These are phyloP conservation scores for Oreonectes daqikongensis DNA, from an alignment of 2,797 vertebrate genomes.

Conservation along the genomic window DNA sequence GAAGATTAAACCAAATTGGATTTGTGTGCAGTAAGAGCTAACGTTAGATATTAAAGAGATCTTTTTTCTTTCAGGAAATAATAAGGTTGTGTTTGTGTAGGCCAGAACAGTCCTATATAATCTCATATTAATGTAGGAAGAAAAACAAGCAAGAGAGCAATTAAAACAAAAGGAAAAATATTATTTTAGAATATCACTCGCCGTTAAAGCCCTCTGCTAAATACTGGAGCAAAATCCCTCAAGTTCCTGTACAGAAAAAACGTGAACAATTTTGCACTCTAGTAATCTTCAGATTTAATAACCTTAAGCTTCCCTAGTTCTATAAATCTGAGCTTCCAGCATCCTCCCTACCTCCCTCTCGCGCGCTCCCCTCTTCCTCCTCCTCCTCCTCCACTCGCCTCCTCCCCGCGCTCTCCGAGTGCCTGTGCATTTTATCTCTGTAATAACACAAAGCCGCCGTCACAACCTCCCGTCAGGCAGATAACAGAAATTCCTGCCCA, in stretches of 20 bases:
- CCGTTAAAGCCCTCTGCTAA: slow-evolving; percentile 77
- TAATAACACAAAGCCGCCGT: slow-evolving; percentile 82
- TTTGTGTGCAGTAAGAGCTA: neutral
- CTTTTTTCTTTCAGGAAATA: neutral
- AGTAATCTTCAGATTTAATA: slow-evolving; percentile 88
- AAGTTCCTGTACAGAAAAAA: slow-evolving; percentile 78
- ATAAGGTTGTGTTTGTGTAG: neutral
- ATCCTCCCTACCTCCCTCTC: slow-evolving; percentile 64
- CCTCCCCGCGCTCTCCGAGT: slow-evolving; percentile 64
- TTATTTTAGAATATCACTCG: slow-evolving; percentile 76
- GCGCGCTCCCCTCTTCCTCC: slow-evolving; percentile 47
- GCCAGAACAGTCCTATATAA: slow-evolving; percentile 36
- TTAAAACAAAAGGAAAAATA: slow-evolving; percentile 65
- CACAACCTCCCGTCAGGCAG: slow-evolving; percentile 76
- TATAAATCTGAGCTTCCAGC: slow-evolving; percentile 82
- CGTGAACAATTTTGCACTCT: slow-evolving; percentile 85
- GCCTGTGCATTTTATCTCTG: slow-evolving; percentile 85
- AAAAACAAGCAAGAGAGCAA: slow-evolving; percentile 64
- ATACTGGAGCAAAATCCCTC: slow-evolving; percentile 79
- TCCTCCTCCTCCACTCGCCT: slow-evolving; percentile 41
- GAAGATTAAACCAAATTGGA: neutral
- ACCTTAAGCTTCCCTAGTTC: slow-evolving; percentile 83
- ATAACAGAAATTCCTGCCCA: slow-evolving; percentile 80
- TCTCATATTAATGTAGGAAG: slow-evolving; percentile 66
- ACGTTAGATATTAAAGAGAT: neutral